phyloP scores from a whole-genome alignment of 2,888 invertebrate species.

The Folsomia manolachei region DNA sequence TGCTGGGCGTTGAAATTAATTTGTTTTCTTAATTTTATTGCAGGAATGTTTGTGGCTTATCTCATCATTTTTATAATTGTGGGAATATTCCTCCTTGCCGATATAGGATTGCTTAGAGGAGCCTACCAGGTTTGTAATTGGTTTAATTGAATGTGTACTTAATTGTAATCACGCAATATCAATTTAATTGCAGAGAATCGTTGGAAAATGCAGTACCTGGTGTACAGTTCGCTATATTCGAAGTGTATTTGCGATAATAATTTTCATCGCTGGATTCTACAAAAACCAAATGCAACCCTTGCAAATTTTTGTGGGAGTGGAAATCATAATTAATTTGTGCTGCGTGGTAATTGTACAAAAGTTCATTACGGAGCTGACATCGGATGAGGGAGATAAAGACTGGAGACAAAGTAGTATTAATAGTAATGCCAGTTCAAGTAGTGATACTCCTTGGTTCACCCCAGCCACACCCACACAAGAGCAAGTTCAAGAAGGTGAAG shows the following conservation, averaged over 20 bases:
- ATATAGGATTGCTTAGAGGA: background rate
- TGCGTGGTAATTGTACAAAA: background rate
- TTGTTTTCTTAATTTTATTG: background rate
- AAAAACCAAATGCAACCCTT: background rate
- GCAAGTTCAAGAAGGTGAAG: too few relatives aligned
- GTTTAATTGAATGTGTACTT: too few relatives aligned
- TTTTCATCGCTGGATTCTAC: background rate
- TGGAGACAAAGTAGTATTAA: background rate
- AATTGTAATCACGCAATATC: background rate
- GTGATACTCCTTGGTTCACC: background rate
- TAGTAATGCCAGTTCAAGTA: background rate
- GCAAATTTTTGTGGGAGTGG: background rate
- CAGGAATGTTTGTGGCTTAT: background rate
- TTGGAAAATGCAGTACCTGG: slow-evolving; percentile 2
- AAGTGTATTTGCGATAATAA: background rate
- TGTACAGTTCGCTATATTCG: background rate
- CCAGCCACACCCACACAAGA: background rate
- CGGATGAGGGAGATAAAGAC: background rate
- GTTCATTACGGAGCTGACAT: background rate
- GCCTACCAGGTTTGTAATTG: background rate
- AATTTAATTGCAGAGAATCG: background rate
- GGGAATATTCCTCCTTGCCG: background rate
- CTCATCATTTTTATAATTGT: background rate
- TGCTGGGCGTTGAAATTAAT: too few relatives aligned
- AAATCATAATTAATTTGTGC: background rate